Evolutionary conservation across 1,140 invertebrate species (phyloP), one percentile per base, ranked within the genome.

Genomic region (Drosophila pallidifrons): DNA sequence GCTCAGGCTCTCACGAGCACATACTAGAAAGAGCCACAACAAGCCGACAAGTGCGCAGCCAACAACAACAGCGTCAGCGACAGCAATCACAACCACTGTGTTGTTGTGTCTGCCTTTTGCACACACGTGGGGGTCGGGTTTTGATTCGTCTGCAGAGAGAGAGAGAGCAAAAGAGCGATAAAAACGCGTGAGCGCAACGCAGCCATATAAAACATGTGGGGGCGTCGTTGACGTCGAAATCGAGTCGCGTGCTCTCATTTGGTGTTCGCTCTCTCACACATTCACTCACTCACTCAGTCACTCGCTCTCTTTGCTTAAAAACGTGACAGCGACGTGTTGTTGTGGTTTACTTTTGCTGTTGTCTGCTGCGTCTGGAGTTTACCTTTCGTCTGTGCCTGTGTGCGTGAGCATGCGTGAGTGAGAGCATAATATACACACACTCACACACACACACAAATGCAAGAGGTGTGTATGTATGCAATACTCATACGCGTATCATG

Each of bases 241-340:
- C 52, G 65, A 20, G 55, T 59, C 57, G 38, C 58, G 35, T 32
- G 38, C 38, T 25, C 72, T 73, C 51, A 38, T 38, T 38, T 38
- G 0, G 51, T 54, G 13, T 54, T 30, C 30, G 13, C 13, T 38
- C 51, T 11, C n/a, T 46, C 60, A 11, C 15, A 30, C 35, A 49
- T 41, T 20, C 20, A 35, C 38, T 35, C 11, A 32, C 28, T 15
- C 52, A 3, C 0, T 25, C 20, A 25, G 20, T 25, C 30, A 35
- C 54, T 41, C 71, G 35, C 52, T 71, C 55, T 76, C 77, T 75
- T 57, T 46, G 65, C 59, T 43, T 52, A 88, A 88, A 88, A 88
- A 89, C 85, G 83, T 88, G 83, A 88, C 85, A 85, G 71, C 68
- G 81, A 71, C 74, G 71, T 89, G 85, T 89, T 86, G 88, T 88